A percentile compares a stretch with the other conserved stretches of the same genome.
Evolutionary conservation across 2,888 invertebrate species (phyloP).

Genomic region (Melolontha melolontha): DNA sequence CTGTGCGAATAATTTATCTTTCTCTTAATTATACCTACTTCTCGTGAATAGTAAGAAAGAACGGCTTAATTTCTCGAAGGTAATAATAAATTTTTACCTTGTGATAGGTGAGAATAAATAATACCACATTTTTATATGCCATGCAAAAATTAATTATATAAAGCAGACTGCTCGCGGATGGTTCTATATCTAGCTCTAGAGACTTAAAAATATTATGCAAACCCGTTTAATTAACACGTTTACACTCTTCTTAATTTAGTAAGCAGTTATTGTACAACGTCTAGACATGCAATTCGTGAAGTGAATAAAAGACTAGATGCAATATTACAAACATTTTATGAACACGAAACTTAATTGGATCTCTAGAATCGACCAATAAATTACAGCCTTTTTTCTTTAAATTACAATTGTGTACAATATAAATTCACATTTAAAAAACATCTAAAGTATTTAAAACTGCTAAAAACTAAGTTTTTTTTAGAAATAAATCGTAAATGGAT

Average conservation of each 20-base stretch:
- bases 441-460: too few relatives aligned
- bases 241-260: slow-evolving; percentile 51
- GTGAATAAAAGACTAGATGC: slow-evolving; percentile 17
- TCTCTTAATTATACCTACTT: slow-evolving; percentile 20
- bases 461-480: too few relatives aligned
- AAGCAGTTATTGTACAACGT: slow-evolving; percentile 47
- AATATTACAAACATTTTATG: background rate
- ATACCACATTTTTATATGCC: slow-evolving; percentile 47
- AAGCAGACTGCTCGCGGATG: slow-evolving; percentile 43
- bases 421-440: too few relatives aligned
- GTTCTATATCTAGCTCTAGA: slow-evolving; percentile 45
- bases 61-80: slow-evolving; percentile 44
- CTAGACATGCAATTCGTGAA: slow-evolving; percentile 45
- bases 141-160: slow-evolving; percentile 46
- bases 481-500: too few relatives aligned
- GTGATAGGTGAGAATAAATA: slow-evolving; percentile 46
- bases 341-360: too few relatives aligned
- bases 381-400: too few relatives aligned
- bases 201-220: slow-evolving; percentile 50
- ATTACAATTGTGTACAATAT: too few relatives aligned
- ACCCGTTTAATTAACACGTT: slow-evolving; percentile 55
- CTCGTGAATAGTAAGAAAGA: background rate
- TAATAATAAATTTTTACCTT: slow-evolving; percentile 43
- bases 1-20: background rate
- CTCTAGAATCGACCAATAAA: too few relatives aligned